Evolutionary conservation across 1,140 invertebrate genomes (phyloP), one percentile per base, ranked within the genome.

Genomic region (Drosophila ercepeae): DNA sequence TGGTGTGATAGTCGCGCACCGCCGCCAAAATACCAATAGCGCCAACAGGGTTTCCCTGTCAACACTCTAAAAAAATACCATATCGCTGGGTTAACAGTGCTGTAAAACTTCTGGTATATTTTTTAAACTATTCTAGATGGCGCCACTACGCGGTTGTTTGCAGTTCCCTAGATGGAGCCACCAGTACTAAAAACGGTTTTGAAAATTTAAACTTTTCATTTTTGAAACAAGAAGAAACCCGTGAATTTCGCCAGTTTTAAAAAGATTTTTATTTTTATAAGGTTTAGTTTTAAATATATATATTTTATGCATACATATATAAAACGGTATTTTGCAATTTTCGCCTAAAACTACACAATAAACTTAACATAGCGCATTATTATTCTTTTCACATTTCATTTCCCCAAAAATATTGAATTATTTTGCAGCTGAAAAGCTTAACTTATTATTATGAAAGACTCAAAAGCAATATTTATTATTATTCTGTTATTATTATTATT

Each of bases 291-390:
- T 27, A 54, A 52, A 53, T 65, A 52, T 69, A 60, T 61, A 29
- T 58, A 51, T 72, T 16, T 42, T 60, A 49, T 51, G 41, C 34
- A 52, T 57, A 32, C 78, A 42, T 75, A 57, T 65, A 69, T 53
- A 79, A 83, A 83, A 83, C 68, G 60, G n/a, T 39, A n/a, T 3
- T 49, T 77, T 77, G 76, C 60, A 81, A 81, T 75, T 77, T 68
- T 81, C 60, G 59, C 68, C 82, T 86, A 86, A 86, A 88, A 86
- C 82, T 86, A 86, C 74, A 81, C 82, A 86, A 86, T 81, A 86
- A 86, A 88, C 82, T 86, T 86, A 86, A 86, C 82, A 88, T 86
- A 77, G 78, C 75, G 60, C 78, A 75, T 51, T 74, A n/a, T 16
- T 58, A 60, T 70, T 72, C 61, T 65, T 13, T 14, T 54, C 45